Conservation (phyloP, 2,888 invertebrate species). For the Abrostola triplasia region DNA sequence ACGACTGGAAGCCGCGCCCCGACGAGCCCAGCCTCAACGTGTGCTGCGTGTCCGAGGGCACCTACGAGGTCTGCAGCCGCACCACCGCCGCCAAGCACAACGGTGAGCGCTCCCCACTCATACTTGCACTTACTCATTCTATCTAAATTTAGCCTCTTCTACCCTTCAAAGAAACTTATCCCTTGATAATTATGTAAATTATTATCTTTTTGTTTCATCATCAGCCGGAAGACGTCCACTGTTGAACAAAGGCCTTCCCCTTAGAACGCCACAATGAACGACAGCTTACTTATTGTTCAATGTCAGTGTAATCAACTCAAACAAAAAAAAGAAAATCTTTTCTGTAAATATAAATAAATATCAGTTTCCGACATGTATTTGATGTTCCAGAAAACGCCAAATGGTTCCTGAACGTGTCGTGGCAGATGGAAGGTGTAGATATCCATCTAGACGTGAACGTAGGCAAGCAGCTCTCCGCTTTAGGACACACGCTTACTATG, state of each 20-base stretch:
- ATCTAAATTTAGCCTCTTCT: too few species aligned
- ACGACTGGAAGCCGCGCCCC: conserved; percentile 98
- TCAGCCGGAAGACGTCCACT: too few species aligned
- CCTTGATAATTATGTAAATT: too few species aligned
- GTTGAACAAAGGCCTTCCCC: too few species aligned
- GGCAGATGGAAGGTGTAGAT: conserved; percentile 99
- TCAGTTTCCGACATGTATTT: too few species aligned
- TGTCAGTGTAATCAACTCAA: too few species aligned
- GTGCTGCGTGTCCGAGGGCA: conserved; percentile 99
- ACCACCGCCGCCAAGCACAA: conserved; percentile 95
- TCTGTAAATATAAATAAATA: too few species aligned
- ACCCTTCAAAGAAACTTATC: too few species aligned
- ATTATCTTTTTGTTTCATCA: too few species aligned
- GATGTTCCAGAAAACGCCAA: conserved; percentile 95
- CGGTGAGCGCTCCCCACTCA: conserved; percentile 82
- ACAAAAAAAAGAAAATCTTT: too few species aligned
- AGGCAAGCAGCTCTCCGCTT: conserved; percentile 97
- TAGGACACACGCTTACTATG: conserved; percentile 98
- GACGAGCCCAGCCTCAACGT: conserved; percentile 95
- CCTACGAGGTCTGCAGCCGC: conserved; percentile 98
- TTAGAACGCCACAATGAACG: too few species aligned
- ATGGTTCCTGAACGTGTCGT: conserved; percentile 99
- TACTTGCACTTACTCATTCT: not conserved
- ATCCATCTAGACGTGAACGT: conserved; percentile 98
- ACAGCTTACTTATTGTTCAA: too few species aligned